Evolutionary conservation across 2,888 invertebrate species (phyloP).

Genomic region (Perithous albicinctus): DNA sequence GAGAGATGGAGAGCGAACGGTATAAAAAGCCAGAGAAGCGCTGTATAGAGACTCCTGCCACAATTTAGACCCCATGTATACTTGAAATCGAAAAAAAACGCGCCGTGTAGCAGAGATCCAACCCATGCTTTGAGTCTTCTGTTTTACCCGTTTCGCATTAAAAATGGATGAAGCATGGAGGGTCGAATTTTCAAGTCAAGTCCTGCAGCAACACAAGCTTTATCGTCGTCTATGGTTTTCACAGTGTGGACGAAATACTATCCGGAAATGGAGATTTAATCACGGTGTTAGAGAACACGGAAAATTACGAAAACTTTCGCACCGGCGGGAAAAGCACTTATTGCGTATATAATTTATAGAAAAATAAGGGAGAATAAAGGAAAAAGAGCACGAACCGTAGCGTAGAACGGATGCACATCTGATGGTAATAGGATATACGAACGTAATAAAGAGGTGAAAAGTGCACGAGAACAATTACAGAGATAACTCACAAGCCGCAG

Average conservation of each 20-base stretch:
- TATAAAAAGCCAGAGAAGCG: not conserved
- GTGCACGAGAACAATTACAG: not conserved
- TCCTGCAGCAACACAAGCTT: not conserved
- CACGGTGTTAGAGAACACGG: conserved; percentile 2
- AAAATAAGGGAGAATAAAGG: conserved; percentile 64
- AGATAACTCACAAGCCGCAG: not conserved
- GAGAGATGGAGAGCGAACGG: conserved; percentile 11
- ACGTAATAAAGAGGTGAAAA: conserved; percentile 8
- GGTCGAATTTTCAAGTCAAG: not conserved
- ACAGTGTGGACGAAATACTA: conserved; percentile 13
- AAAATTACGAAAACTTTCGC: conserved; percentile 9
- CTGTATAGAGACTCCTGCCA: not conserved
- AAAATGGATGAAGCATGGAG: not conserved
- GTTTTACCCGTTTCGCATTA: not conserved
- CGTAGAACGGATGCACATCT: not conserved
- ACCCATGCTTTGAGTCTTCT: not conserved
- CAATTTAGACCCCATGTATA: conserved; percentile 10
- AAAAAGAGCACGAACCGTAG: not conserved
- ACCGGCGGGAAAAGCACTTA: not conserved
- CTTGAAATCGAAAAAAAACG: not conserved
- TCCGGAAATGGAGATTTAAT: conserved; percentile 44
- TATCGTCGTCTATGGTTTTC: not conserved
- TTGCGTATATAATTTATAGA: conserved; percentile 4
- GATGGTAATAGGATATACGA: not conserved
- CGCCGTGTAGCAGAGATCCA: not conserved